Base-by-base conservation (phyloP, 2,888 invertebrate genomes). In the Pterostichus niger region DNA sequence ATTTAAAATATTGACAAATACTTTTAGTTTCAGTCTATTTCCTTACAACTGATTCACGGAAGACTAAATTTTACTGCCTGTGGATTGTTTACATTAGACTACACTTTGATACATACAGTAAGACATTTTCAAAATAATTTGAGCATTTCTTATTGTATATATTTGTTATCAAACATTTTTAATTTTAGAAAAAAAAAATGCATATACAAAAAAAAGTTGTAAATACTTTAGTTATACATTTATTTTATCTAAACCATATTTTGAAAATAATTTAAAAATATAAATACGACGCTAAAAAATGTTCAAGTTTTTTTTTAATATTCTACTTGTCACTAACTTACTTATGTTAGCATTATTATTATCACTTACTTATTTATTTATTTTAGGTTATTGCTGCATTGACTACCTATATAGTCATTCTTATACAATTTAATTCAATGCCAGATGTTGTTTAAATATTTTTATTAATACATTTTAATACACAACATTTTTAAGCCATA, bases 321-420 rank as follows among this genome's bases (percentile, higher is more conserved):
- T 24, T 24, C 24, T 24, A 24, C 24, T 24, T 24, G 24, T n/a
- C n/a, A n/a, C n/a, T n/a, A n/a, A n/a, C n/a, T n/a, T n/a, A n/a
- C n/a, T n/a, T n/a, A n/a, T n/a, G n/a, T 24, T 24, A 24, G 3
- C 3, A 24, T 24, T 24, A 24, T 24, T 24, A 24, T 24, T 24
- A 3, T 3, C 24, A 24, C 24, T 24, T 24, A 24, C 3, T 24
- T 24, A 24, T 2, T 24, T 24, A 24, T 31, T 33, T 59, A 56
- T 77, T 78, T 33, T 44, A 78, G 78, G 40, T 78, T 2, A 44
- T 78, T 40, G 78, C 78, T 13, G 40, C 78, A 1, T 40, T 78
- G 15, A 56, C 59, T 11, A 78, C 78, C 13, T 78, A 78, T 15
- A 5, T 78, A 40, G 44, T 78, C 5, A 76, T 76, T 54, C 11